phyloP scores from a whole-genome alignment of 30 jellyfish, hydroid and myxozoan species.

The Calvadosia cruxmelitensis region DNA sequence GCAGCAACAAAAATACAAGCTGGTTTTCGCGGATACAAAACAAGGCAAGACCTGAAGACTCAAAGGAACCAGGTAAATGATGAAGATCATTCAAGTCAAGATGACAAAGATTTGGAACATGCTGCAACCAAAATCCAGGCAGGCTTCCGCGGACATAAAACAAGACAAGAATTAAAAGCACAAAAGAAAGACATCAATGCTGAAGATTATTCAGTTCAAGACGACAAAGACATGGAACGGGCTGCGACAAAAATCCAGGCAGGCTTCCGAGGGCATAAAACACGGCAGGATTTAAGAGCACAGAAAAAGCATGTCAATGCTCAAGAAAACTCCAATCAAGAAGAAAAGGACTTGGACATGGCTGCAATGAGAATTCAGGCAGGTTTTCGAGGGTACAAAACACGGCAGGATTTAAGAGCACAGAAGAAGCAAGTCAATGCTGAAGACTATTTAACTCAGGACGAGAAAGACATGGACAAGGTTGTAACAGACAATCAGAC shows the following conservation, averaged over 20 bases:
- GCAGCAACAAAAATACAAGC: constrained; percentile 72
- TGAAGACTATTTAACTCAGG: too few relatives aligned
- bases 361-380: constrained; percentile 60
- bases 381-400: constrained; percentile 37
- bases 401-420: constrained; percentile 27
- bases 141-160: constrained; percentile 51
- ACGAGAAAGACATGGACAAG: background rate
- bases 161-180: constrained; percentile 28
- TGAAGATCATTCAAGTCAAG: too few relatives aligned
- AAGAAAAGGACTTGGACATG: background rate
- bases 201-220: background rate
- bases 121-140: constrained; percentile 80
- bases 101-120: constrained; percentile 6
- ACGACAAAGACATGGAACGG: background rate
- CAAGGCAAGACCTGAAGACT: constrained; percentile 28
- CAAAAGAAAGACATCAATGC: background rate
- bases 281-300: constrained; percentile 27
- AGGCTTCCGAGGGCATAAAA: constrained; percentile 37
- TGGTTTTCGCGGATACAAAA: constrained; percentile 36
- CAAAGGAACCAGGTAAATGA: too few relatives aligned
- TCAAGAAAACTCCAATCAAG: too few relatives aligned
- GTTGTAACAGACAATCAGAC: background rate
- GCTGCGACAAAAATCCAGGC: constrained; percentile 62
- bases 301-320: background rate
- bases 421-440: background rate